phyloP scores from a whole-genome alignment of 2,888 invertebrate genomes.

The Tetragnatha montana region DNA sequence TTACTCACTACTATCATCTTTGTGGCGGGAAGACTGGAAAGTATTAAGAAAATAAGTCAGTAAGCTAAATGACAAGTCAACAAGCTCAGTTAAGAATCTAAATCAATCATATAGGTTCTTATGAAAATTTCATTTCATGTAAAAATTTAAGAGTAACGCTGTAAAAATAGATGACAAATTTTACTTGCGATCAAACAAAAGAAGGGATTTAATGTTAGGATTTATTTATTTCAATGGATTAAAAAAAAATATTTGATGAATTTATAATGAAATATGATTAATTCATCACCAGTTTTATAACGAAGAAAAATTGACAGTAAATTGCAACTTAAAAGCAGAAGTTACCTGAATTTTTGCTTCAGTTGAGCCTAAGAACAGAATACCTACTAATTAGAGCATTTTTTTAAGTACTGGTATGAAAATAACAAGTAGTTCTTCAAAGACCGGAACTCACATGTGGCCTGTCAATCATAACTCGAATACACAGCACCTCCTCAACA shows the following conservation, averaged over 20 bases:
- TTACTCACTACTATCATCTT: neutral
- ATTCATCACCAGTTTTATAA: neutral
- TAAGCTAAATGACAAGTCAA: neutral
- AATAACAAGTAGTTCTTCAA: neutral
- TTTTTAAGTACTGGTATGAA: neutral
- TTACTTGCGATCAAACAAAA: neutral
- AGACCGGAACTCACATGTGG: neutral
- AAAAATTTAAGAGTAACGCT: neutral
- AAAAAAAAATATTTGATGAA: too few relatives aligned
- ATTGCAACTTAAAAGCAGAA: neutral
- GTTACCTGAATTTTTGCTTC: neutral
- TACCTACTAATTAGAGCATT: neutral
- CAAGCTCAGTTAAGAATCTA: neutral
- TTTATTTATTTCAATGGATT: too few relatives aligned
- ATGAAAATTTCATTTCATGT: neutral
- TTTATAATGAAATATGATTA: too few relatives aligned
- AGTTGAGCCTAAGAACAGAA: neutral
- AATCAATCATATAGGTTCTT: neutral
- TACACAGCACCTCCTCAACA: too few relatives aligned
- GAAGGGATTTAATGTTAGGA: neutral
- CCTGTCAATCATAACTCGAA: neutral
- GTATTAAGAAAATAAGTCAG: neutral
- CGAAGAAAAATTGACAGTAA: neutral
- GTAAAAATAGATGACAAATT: neutral
- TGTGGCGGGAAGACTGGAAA: neutral